Conservation (phyloP, 2,888 invertebrate genomes). For the Macrosoma leucophasiata region DNA sequence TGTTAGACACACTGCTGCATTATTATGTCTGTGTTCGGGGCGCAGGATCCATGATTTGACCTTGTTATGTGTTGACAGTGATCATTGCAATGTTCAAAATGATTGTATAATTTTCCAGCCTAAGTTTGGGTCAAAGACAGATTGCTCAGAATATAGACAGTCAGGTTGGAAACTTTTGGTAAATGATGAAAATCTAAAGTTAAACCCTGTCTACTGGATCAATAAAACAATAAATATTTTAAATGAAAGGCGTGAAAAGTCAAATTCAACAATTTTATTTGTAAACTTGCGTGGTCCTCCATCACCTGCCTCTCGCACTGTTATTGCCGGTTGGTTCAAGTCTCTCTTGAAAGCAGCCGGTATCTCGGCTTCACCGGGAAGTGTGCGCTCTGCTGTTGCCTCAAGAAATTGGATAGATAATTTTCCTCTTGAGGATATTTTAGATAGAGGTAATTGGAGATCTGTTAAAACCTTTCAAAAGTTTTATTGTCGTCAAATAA, state of each 20-base stretch:
- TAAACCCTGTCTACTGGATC: slow-evolving; percentile 20
- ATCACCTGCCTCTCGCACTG: slow-evolving; percentile 19
- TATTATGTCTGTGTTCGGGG: slow-evolving; percentile 13
- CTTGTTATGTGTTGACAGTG: slow-evolving; percentile 2
- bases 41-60: slow-evolving; percentile 13
- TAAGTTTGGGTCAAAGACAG: slow-evolving; percentile 18
- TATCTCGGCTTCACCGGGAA: slow-evolving; percentile 9
- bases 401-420: slow-evolving; percentile 11
- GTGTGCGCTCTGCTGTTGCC: slow-evolving; percentile 12
- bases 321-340: slow-evolving; percentile 25
- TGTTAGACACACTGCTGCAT: slow-evolving; percentile 4
- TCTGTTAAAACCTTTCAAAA: slow-evolving; percentile 6
- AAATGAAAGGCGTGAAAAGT: slow-evolving; percentile 6
- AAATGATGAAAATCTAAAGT: not conserved
- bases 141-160: slow-evolving; percentile 10
- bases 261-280: slow-evolving; percentile 13
- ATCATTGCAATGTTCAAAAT: slow-evolving; percentile 1
- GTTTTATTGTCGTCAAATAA: slow-evolving; percentile 6
- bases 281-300: slow-evolving; percentile 21
- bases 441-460: slow-evolving; percentile 6
- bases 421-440: slow-evolving; percentile 10
- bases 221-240: slow-evolving; percentile 7
- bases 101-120: slow-evolving; percentile 12
- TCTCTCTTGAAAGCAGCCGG: slow-evolving; percentile 5
- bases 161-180: slow-evolving; percentile 17